Percentiles rank a stretch among this genome's conserved stretches.
Conservation (phyloP, 1,140 invertebrate genomes). For the Aphelinus certus region DNA sequence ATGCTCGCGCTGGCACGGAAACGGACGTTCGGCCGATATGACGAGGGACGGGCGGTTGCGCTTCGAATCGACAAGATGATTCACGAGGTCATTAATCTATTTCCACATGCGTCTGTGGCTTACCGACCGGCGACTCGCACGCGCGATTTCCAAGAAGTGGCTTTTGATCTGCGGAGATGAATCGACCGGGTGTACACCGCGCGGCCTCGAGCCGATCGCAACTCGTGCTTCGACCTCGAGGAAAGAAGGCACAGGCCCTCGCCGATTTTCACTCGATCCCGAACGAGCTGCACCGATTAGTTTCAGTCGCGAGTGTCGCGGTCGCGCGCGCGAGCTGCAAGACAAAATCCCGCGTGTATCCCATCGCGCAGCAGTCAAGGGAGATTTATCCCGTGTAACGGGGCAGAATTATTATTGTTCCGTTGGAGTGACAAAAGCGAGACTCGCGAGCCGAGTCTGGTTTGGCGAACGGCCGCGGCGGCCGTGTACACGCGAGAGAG, state of each 20-base stretch:
- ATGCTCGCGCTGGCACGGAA: background rate
- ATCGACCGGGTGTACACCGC: slow-evolving; percentile 46
- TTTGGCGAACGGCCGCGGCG: background rate
- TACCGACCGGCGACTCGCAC: slow-evolving; percentile 26
- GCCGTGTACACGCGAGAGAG: no score
- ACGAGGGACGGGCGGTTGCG: slow-evolving; percentile 38
- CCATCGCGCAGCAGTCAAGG: background rate
- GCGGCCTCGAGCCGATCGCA: slow-evolving; percentile 22
- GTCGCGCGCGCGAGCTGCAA: no score
- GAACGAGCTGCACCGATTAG: no score
- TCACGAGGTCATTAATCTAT: slow-evolving; percentile 58
- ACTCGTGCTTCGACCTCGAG: slow-evolving; percentile 39
- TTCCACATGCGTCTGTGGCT: slow-evolving; percentile 43
- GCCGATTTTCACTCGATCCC: background rate
- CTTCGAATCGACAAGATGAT: slow-evolving; percentile 55
- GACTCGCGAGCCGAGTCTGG: background rate
- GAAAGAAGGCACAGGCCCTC: slow-evolving; percentile 21
- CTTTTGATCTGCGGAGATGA: slow-evolving; percentile 58
- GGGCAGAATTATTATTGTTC: no score
- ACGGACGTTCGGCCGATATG: slow-evolving; percentile 16
- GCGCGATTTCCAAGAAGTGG: slow-evolving; percentile 55
- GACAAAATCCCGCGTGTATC: background rate
- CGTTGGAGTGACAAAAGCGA: no score
- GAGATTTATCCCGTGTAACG: no score
- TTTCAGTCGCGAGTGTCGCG: no score